These are phyloP conservation scores for Autographa pulchrina DNA, from an alignment of 2,888 invertebrate genomes.

Conservation along the genomic window DNA sequence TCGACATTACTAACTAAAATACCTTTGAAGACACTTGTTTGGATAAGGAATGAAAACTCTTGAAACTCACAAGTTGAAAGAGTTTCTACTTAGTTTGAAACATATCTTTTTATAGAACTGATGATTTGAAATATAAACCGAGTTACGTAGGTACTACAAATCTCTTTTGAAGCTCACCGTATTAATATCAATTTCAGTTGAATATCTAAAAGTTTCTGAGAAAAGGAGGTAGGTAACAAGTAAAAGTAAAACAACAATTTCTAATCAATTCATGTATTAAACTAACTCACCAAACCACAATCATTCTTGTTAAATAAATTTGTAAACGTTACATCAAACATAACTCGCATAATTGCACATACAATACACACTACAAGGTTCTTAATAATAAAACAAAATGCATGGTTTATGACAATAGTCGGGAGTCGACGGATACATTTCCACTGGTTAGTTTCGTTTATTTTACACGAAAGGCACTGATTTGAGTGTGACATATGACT, in stretches of 20 bases:
- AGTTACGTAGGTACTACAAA: no score
- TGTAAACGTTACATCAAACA: conserved; percentile 72
- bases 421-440: conserved; percentile 60
- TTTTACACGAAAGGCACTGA: conserved; percentile 56
- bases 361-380: conserved; percentile 50
- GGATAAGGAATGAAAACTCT: no score
- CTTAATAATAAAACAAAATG: conserved; percentile 74
- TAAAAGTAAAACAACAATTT: conserved; percentile 40
- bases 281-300: conserved; percentile 72
- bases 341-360: conserved; percentile 64
- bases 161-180: no score
- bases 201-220: no score
- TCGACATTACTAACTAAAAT: no score
- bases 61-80: no score
- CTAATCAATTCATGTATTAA: conserved; percentile 63
- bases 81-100: no score
- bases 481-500: conserved; percentile 43
- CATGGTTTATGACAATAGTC: conserved; percentile 83
- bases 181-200: no score
- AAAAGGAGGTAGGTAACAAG: not conserved
- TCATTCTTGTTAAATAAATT: conserved; percentile 61
- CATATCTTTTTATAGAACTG: no score
- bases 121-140: no score
- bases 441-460: conserved; percentile 48
- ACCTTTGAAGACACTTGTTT: no score